phyloP scores from a whole-genome alignment of 1,140 invertebrate genomes.

The Cotesia glomerata region DNA sequence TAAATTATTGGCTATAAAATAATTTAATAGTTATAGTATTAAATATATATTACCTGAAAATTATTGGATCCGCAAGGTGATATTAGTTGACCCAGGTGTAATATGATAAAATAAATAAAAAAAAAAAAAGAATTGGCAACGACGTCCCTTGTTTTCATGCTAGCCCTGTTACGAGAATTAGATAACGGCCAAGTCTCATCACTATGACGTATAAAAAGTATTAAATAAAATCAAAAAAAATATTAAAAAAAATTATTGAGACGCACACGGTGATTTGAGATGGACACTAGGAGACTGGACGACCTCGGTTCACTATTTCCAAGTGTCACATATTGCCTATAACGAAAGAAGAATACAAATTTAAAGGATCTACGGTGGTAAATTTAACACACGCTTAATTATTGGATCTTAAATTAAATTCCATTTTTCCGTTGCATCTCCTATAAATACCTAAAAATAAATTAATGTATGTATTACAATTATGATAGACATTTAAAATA shows the following conservation, averaged over 20 bases:
- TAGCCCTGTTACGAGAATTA: constrained; percentile 1
- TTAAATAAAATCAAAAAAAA: too few species aligned
- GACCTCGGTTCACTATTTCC: constrained; percentile 25
- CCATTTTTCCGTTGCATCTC: not conserved
- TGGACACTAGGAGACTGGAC: constrained; percentile 23
- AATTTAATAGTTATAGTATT: too few species aligned
- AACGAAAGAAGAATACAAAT: not conserved
- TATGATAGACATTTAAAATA: not conserved
- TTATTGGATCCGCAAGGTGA: too few species aligned
- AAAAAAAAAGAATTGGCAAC: not conserved
- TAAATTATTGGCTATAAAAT: too few species aligned
- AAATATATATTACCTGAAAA: too few species aligned
- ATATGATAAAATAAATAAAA: not conserved
- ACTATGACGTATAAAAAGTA: not conserved
- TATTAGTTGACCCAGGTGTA: not conserved
- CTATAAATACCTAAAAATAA: too few species aligned
- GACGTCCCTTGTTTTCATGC: not conserved
- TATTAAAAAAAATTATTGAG: constrained; percentile 29
- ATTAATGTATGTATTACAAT: too few species aligned
- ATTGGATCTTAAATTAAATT: not conserved
- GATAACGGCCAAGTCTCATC: constrained; percentile 1
- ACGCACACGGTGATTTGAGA: constrained; percentile 13
- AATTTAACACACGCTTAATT: not conserved
- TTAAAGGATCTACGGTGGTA: not conserved
- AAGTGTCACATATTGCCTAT: constrained; percentile 2